Base-by-base conservation (phyloP, 2,888 invertebrate genomes). In the Drosophila picticornis region DNA sequence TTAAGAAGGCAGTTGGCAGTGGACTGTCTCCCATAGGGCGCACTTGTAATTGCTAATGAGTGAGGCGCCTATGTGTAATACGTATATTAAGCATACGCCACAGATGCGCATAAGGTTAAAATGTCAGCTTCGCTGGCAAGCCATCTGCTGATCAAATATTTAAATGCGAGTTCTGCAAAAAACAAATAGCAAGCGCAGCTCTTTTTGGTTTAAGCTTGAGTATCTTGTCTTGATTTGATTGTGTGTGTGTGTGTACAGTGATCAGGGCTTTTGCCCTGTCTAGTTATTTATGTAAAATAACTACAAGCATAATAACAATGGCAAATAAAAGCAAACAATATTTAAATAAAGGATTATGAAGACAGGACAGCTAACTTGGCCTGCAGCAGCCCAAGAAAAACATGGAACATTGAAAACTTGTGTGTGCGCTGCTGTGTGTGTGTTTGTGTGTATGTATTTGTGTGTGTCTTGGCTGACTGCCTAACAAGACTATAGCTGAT, bases 331-430 rank as follows among this genome's bases (percentile, higher is more conserved):
- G 73, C 80, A 84, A 72, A 80, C 77, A 81, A 87, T 86, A 89
- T 84, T 84, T 89, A 80, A 84, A 89, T 89, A 89, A 89, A 84
- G 89, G 87, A 84, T 84, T 87, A 84, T 84, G 83, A 74, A 64
- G 64, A 75, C 77, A 77, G 72, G 58, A 72, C 63, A 67, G 59
- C 62, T 52, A 75, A 71, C 65, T 72, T 77, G 59, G 77, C 80
- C 77, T 77, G 81, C 77, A 80, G 76, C 62, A 55, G 52, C 66
- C 34, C 53, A 72, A 58, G 52, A 63, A 74, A 72, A 74, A 69
- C 69, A 73, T 60, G 46, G 60, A 81, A 75, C 27, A 70, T 50
- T 66, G 69, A 57, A 53, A 66, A 60, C 60, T 66, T 53, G 57
- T 29, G 64, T 77, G 27, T 56, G 11, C 19, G 19, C 19, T 38